phyloP scores from a whole-genome alignment of 1,140 invertebrate genomes.

The Pissodes strobi region DNA sequence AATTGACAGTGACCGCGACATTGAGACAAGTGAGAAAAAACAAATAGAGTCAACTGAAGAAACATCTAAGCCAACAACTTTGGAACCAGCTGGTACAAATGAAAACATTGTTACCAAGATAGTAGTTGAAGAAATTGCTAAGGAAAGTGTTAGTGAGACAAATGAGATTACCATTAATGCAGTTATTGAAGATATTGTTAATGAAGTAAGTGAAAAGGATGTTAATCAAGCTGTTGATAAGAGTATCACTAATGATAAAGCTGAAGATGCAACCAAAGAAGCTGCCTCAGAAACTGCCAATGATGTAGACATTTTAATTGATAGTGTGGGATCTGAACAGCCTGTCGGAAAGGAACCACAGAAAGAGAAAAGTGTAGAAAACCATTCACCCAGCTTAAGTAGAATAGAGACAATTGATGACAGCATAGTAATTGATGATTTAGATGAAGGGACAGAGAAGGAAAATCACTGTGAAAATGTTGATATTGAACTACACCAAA shows the following conservation, averaged over 20 bases:
- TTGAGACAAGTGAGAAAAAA: background rate
- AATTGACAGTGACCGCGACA: constrained; percentile 15
- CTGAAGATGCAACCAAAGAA: background rate
- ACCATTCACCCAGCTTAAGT: no score
- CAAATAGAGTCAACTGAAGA: background rate
- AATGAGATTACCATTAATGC: background rate
- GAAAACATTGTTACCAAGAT: background rate
- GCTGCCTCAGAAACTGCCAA: background rate
- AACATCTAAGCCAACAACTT: no score
- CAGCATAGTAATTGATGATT: constrained; percentile 25
- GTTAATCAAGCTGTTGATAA: background rate
- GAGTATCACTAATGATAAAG: background rate
- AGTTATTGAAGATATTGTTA: no score
- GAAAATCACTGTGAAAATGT: constrained; percentile 28
- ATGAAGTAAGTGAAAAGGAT: background rate
- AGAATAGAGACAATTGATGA: no score
- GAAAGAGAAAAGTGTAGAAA: no score
- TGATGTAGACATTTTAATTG: no score
- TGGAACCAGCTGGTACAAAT: background rate
- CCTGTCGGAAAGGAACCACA: no score
- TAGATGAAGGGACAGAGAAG: constrained; percentile 19
- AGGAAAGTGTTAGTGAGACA: background rate
- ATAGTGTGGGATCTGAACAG: no score
- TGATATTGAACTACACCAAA: background rate
- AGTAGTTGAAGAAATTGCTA: background rate